Percentiles rank a stretch among this genome's conserved stretches.
Conservation (phyloP, 2,888 invertebrate genomes). For the Urechis unicinctus region DNA sequence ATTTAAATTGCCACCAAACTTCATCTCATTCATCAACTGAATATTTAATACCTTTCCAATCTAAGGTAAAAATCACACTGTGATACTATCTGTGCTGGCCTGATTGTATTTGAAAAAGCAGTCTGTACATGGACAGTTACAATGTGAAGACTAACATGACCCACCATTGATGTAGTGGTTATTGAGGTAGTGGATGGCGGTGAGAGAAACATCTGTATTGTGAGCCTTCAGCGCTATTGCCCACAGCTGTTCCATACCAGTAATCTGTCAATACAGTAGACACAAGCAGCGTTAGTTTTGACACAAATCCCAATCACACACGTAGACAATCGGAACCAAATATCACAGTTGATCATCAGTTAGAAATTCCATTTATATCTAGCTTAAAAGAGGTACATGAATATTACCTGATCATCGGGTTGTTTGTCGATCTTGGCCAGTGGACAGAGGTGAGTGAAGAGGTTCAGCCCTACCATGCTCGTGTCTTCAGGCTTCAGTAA, state of each 20-base stretch:
- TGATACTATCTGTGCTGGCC: no score
- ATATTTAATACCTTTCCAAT: not conserved
- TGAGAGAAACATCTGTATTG: constrained; percentile 88
- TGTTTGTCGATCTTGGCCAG: constrained; percentile 67
- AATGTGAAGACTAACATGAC: no score
- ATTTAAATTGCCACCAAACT: no score
- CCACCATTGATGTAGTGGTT: constrained; percentile 79
- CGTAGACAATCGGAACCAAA: not conserved
- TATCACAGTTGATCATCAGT: no score
- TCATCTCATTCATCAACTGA: no score
- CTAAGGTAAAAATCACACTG: no score
- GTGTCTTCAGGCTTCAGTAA: constrained; percentile 81
- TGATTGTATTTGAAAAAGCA: no score
- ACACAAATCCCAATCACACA: not conserved
- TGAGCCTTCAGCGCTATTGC: constrained; percentile 84
- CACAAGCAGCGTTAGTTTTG: no score
- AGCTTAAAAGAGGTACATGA: not conserved
- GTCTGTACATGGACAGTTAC: no score
- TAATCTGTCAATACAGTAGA: constrained; percentile 27
- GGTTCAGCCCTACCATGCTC: constrained; percentile 82
- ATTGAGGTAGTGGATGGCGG: constrained; percentile 89
- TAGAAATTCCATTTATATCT: no score
- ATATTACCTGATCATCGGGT: constrained; percentile 53
- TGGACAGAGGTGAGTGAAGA: constrained; percentile 81
- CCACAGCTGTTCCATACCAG: constrained; percentile 92